These are phyloP conservation scores for Drosophila suboccidentalis DNA, from an alignment of 2,888 invertebrate genomes.

Conservation along the genomic window DNA sequence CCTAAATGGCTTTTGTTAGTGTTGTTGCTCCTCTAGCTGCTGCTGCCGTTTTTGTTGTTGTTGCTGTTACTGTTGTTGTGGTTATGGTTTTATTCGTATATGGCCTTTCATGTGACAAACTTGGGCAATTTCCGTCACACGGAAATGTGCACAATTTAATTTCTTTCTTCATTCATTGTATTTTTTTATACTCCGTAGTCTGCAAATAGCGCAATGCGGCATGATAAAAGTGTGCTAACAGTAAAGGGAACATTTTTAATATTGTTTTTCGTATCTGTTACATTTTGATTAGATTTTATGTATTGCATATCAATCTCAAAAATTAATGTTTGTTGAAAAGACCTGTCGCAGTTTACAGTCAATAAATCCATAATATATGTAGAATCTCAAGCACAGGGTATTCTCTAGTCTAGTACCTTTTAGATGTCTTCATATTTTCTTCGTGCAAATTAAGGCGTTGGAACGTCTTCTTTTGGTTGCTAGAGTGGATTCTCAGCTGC, in stretches of 20 bases:
- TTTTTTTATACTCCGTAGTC: constrained; percentile 11
- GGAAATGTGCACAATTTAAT: constrained; percentile 79
- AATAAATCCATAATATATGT: not conserved
- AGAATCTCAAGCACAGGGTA: not conserved
- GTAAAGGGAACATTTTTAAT: not conserved
- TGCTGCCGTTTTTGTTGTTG: constrained; percentile 6
- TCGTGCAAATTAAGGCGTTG: constrained; percentile 47
- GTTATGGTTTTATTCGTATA: constrained; percentile 48
- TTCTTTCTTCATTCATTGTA: constrained; percentile 43
- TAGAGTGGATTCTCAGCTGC: constrained; percentile 34
- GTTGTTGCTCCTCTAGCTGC: constrained; percentile 15
- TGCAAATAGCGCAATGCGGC: not conserved
- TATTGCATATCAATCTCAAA: not conserved
- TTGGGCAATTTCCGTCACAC: constrained; percentile 75
- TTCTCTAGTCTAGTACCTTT: not conserved
- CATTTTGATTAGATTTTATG: not conserved
- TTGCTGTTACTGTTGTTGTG: constrained; percentile 15
- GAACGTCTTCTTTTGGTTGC: constrained; percentile 51
- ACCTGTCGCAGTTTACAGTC: too few relatives aligned
- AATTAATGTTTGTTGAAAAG: not conserved
- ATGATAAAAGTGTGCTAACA: not conserved
- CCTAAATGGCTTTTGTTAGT: constrained; percentile 37
- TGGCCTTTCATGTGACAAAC: constrained; percentile 66
- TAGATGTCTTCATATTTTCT: not conserved
- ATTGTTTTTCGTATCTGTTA: not conserved